Evolutionary conservation across 2,113 vertebrate genomes (phyloP).

Genomic region (Buteo buteo): DNA sequence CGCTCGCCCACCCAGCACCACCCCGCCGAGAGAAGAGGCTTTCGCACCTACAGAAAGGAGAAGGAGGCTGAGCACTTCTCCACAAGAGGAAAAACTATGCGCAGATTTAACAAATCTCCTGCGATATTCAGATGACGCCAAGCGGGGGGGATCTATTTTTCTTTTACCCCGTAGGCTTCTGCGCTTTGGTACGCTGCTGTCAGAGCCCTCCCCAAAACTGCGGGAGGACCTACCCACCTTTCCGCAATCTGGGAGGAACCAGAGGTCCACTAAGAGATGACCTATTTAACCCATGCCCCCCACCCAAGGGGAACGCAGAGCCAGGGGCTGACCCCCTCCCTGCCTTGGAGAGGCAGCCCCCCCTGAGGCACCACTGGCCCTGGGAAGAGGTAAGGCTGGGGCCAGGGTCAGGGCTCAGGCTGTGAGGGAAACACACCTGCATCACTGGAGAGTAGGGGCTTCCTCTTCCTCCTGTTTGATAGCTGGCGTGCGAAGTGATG

Average conservation of each 20-base stretch:
- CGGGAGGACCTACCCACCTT: not conserved
- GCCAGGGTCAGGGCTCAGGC: not conserved
- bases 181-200: not conserved
- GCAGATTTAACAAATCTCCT: not conserved
- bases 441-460: not conserved
- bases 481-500: not conserved
- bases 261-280: not conserved
- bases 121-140: not conserved
- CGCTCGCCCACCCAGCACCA: not conserved
- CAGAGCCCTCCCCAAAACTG: not conserved
- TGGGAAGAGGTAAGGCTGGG: not conserved
- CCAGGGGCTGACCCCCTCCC: not conserved
- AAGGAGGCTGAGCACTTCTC: not conserved
- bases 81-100: conserved; percentile 27
- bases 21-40: conserved; percentile 6
- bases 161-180: not conserved
- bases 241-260: not conserved
- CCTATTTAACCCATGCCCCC: not conserved
- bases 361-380: not conserved
- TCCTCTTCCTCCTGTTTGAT: not conserved
- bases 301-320: not conserved
- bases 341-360: not conserved
- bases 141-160: not conserved
- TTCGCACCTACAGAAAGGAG: conserved; percentile 19
- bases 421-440: not conserved